Evolutionary conservation across 1,140 invertebrate species (phyloP), one percentile per base, ranked within the genome.

Genomic region (Centruroides vittatus): DNA sequence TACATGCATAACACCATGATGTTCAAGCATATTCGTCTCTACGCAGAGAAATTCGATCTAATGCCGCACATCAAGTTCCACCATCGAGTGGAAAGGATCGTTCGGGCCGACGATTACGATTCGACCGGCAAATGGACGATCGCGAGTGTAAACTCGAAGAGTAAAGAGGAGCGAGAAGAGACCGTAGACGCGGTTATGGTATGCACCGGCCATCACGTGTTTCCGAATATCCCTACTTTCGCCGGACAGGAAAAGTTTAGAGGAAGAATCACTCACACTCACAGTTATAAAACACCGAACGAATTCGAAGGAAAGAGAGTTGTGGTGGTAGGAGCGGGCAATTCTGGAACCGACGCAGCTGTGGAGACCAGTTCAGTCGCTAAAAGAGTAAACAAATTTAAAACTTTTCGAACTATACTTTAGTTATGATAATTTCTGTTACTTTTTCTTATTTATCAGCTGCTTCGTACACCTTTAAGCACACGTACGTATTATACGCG

Each of bases 271-370:
- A 62, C 78, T 7, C 78, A 79, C 61, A 72, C 76, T 5, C 73
- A 76, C 13, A 67, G 73, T 12, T 78, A 77, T 64, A 61, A 63
- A 35, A 65, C 66, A 50, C 61, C 59, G 34, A 48, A 55, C 7
- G 67, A 72, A 8, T 73, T 68, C 58, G 71, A 74, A 59, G 70
- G 69, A 35, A 74, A 74, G 62, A 65, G 67, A 23, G 72, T 76
- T 5, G 64, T 78, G 34, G 68, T 79, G 8, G 64, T 79, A 11
- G 78, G 78, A 12, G 73, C 79, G 47, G 78, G 78, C 6, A 79
- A 78, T 67, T 79, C 78, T 7, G 76, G 73, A 35, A 69, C 73
- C 8, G 78, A 79, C 64, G 76, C 78, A 55, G 78, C 76, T 49
- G 75, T 78, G 6, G 78, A 79, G 57, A 61, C 78, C 11, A 74